phyloP scores from a whole-genome alignment of 2,888 invertebrate genomes.

The Acanthosepion pharaonis region DNA sequence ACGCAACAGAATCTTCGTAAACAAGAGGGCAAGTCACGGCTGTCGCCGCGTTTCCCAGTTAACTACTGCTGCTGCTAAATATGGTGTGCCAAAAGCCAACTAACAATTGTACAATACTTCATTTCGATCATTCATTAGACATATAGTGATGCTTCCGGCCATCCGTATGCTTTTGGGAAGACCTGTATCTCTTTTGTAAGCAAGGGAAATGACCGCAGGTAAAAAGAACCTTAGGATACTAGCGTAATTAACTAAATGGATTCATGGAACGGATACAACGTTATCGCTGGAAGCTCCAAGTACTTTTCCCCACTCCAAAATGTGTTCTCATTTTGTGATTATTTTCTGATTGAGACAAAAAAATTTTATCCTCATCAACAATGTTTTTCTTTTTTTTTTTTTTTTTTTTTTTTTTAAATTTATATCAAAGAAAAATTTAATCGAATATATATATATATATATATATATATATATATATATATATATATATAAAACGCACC shows the following conservation, averaged over 20 bases:
- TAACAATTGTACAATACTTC: background rate
- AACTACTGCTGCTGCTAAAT: background rate
- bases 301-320: background rate
- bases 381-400: fast-evolving
- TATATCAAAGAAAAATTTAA: no score
- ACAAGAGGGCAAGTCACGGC: background rate
- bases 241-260: constrained; percentile 8
- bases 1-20: background rate
- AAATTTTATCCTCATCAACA: no score
- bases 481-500: no score
- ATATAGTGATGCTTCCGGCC: background rate
- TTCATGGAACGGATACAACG: background rate
- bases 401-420: no score
- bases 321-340: no score
- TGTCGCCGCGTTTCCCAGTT: background rate
- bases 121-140: constrained; percentile 10
- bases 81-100: background rate
- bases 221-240: background rate
- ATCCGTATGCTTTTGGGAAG: background rate
- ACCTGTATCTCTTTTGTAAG: background rate
- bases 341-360: no score
- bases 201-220: background rate
- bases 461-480: no score
- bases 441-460: no score
- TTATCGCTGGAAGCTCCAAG: background rate